Evolutionary conservation across 92 coral and sea anemone species (phyloP).

Genomic region (Porites cylindrica): DNA sequence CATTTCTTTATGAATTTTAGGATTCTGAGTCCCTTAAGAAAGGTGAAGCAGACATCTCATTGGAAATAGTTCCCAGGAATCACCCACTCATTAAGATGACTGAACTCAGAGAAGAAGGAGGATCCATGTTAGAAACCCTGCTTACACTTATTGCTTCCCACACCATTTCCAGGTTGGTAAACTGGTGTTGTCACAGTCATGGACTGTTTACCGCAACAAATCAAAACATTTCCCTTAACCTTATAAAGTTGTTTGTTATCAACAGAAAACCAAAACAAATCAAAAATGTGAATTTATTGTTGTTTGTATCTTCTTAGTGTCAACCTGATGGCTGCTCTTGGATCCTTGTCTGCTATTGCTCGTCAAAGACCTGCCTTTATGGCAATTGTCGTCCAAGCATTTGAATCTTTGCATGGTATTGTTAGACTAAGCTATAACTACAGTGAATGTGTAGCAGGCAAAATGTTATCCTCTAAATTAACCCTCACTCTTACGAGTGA

Average conservation of each 20-base stretch:
- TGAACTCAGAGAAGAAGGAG: constrained; percentile 95
- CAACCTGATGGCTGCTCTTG: constrained; percentile 97
- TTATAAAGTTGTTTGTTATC: too few relatives aligned
- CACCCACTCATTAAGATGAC: constrained; percentile 97
- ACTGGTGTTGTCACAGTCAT: background rate
- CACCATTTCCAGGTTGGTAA: constrained; percentile 89
- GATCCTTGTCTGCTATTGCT: constrained; percentile 97
- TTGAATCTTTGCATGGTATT: constrained; percentile 97
- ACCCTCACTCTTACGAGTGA: too few relatives aligned
- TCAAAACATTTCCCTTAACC: too few relatives aligned
- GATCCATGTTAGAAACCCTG: constrained; percentile 92
- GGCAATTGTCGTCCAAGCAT: constrained; percentile 98
- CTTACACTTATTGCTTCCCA: constrained; percentile 96
- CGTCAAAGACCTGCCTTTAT: constrained; percentile 97
- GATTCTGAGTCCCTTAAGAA: constrained; percentile 85
- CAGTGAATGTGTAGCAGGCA: too few relatives aligned
- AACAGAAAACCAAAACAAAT: too few relatives aligned
- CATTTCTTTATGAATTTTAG: constrained; percentile 9
- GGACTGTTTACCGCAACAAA: too few relatives aligned
- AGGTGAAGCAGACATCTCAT: constrained; percentile 85
- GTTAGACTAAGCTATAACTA: background rate
- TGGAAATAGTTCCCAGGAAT: constrained; percentile 86
- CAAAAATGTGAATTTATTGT: background rate
- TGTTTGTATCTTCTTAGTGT: constrained; percentile 70
- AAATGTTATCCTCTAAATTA: too few relatives aligned